phyloP scores from a whole-genome alignment of 2,113 vertebrate genomes.

The Semnopithecus entellus region DNA sequence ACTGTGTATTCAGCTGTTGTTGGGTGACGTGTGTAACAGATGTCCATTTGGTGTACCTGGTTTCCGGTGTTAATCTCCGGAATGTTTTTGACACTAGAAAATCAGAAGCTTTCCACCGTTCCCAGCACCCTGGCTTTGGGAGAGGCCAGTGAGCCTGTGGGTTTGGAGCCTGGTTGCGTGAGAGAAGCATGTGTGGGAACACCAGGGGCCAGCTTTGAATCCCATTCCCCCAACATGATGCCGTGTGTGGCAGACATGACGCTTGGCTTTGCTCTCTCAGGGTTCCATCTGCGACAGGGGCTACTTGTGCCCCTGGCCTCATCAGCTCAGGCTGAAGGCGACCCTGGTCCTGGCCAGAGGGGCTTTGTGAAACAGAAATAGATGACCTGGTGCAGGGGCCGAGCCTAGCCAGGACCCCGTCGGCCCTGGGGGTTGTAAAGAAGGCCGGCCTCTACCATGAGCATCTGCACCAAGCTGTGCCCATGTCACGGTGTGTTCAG shows the following conservation, averaged over 20 bases:
- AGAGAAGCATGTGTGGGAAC: fast-evolving
- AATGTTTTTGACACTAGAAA: no score
- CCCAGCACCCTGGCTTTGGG: neutral
- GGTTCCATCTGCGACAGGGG: fast-evolving
- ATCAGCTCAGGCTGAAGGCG: neutral
- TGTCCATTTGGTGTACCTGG: fast-evolving
- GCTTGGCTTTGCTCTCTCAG: fast-evolving
- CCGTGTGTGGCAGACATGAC: fast-evolving
- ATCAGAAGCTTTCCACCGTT: fast-evolving
- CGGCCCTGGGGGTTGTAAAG: fast-evolving
- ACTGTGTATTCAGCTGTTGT: fast-evolving
- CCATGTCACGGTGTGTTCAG: fast-evolving
- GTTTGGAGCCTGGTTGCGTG: neutral
- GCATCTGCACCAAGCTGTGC: no score
- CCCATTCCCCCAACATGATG: fast-evolving
- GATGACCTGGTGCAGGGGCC: fast-evolving
- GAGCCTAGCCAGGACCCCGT: no score
- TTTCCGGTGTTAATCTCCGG: fast-evolving
- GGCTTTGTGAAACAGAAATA: neutral
- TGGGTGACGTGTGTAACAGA: fast-evolving
- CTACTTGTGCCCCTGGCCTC: fast-evolving
- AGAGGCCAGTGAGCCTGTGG: neutral
- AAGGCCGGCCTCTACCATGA: fast-evolving
- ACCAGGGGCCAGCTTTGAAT: fast-evolving
- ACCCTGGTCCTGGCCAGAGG: neutral